A percentile compares a stretch with the other conserved stretches of the same genome.
Conservation (phyloP, 2,113 vertebrate species). For the Misgurnus anguillicaudatus region DNA sequence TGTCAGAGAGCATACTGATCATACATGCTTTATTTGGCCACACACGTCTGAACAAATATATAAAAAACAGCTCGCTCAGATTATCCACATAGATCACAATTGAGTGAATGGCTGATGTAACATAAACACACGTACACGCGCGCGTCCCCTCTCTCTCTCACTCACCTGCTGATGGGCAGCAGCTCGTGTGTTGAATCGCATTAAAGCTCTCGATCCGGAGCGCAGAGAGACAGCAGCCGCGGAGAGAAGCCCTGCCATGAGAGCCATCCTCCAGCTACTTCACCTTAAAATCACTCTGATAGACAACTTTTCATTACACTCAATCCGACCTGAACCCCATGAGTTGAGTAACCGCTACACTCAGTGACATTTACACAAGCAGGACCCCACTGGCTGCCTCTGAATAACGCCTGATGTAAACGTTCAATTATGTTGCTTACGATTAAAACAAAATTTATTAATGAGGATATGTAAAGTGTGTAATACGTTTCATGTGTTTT, state of each 20-base stretch:
- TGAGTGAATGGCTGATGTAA: background rate
- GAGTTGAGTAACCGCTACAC: constrained; percentile 2
- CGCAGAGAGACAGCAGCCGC: constrained; percentile 54
- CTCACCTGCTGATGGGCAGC: constrained; percentile 46
- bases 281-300: background rate
- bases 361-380: constrained; percentile 9
- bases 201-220: constrained; percentile 51
- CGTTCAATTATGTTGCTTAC: background rate
- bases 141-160: constrained; percentile 35
- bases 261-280: constrained; percentile 61
- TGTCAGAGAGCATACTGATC: no score
- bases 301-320: background rate
- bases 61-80: background rate
- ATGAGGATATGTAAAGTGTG: no score
- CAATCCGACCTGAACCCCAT: background rate
- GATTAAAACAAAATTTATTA: background rate
- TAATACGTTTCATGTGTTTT: background rate
- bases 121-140: background rate
- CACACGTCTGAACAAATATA: background rate
- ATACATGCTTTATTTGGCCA: no score
- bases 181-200: constrained; percentile 38
- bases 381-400: background rate
- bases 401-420: background rate
- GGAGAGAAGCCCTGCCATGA: constrained; percentile 67
- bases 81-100: background rate